Evolutionary conservation across 2,797 vertebrate genomes (phyloP).

Genomic region (Oryzias dopingdopingensis): DNA sequence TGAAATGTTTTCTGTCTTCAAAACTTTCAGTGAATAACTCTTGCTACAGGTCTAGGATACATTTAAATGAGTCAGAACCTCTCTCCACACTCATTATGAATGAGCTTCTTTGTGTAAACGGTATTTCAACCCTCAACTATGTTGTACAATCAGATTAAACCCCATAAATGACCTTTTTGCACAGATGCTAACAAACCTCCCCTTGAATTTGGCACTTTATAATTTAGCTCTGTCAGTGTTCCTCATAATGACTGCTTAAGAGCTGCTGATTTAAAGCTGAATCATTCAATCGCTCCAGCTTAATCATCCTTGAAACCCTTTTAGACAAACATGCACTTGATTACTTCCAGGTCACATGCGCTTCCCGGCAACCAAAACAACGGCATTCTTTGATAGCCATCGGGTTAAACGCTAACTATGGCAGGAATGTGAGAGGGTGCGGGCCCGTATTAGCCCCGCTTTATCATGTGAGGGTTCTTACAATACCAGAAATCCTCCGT

Average conservation of each 20-base stretch:
- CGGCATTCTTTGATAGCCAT: constrained; percentile 56
- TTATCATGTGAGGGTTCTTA: constrained; percentile 65
- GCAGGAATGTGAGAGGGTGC: constrained; percentile 54
- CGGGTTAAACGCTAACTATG: constrained; percentile 61
- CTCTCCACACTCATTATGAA: neutral
- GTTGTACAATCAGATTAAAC: neutral
- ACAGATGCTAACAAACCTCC: neutral
- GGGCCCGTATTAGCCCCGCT: constrained; percentile 44
- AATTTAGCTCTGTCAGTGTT: neutral
- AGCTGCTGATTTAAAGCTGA: neutral
- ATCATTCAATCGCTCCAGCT: constrained; percentile 17
- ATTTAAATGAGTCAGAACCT: neutral
- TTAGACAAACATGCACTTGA: constrained; percentile 24
- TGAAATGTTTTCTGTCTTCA: too few species aligned
- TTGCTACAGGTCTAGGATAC: neutral
- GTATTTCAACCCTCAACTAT: neutral
- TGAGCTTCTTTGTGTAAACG: neutral
- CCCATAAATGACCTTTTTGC: neutral
- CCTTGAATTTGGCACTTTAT: neutral
- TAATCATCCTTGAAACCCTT: constrained; percentile 24
- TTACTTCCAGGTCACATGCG: constrained; percentile 62
- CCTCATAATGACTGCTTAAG: neutral
- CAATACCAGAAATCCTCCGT: constrained; percentile 19
- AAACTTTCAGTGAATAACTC: neutral
- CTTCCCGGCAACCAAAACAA: constrained; percentile 47